These are phyloP conservation scores for Pipistrellus pipistrellus DNA, from an alignment of 2,797 vertebrate species.

Conservation along the genomic window DNA sequence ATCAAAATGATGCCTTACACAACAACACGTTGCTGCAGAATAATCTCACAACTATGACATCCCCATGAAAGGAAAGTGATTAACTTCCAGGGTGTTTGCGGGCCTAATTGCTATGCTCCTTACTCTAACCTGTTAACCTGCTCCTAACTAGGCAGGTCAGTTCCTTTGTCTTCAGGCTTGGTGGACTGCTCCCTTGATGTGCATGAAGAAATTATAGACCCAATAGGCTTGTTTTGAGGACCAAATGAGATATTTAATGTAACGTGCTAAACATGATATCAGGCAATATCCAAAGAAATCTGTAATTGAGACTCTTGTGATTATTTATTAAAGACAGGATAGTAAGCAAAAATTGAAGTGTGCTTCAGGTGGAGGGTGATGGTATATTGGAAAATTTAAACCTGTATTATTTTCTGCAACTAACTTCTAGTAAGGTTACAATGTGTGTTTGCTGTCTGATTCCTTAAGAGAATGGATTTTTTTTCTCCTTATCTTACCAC, in stretches of 20 bases:
- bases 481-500: neutral
- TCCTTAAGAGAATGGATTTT: neutral
- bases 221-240: neutral
- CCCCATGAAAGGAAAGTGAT: neutral
- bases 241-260: neutral
- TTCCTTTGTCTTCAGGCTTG: neutral
- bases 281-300: neutral
- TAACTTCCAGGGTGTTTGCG: neutral
- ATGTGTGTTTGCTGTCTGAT: neutral
- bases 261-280: neutral
- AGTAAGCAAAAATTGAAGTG: slow-evolving; percentile 1
- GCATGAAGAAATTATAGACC: neutral
- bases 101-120: neutral
- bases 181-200: neutral
- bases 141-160: neutral
- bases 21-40: neutral
- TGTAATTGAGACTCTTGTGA: neutral
- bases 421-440: neutral
- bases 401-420: neutral
- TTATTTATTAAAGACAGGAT: neutral
- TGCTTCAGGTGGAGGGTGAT: neutral
- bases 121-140: neutral
- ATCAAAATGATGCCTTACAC: neutral
- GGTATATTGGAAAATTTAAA: neutral
- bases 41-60: neutral